Percentiles rank a stretch among this genome's conserved stretches.
Evolutionary conservation across 2,113 vertebrate species (phyloP).

Genomic region (Datnioides undecimradiatus): DNA sequence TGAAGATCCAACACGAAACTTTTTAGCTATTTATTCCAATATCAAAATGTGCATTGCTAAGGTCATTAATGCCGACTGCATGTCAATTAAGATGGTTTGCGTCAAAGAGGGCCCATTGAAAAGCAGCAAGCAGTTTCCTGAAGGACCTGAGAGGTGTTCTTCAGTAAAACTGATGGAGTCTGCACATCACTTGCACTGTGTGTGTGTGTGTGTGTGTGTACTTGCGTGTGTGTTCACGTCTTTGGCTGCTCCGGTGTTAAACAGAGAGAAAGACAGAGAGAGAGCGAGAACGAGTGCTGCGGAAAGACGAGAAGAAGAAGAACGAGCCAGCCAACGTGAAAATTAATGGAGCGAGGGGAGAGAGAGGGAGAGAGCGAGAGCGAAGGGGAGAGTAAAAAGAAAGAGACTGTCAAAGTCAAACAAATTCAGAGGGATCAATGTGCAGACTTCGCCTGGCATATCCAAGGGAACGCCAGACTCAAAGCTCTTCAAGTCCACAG

Average conservation of each 20-base stretch:
- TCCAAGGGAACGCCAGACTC: slow-evolving; percentile 76
- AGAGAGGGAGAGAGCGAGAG: too few relatives aligned
- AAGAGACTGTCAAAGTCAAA: slow-evolving; percentile 78
- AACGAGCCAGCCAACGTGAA: slow-evolving; percentile 23
- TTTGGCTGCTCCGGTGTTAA: slow-evolving; percentile 22
- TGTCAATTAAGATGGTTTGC: neutral
- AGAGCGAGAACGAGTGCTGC: slow-evolving; percentile 11
- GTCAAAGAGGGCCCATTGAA: slow-evolving; percentile 7
- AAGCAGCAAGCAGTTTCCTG: neutral
- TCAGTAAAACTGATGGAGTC: slow-evolving; percentile 36
- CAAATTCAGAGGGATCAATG: slow-evolving; percentile 80
- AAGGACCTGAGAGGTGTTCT: slow-evolving; percentile 19
- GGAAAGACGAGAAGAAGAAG: slow-evolving; percentile 51
- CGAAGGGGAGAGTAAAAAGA: slow-evolving; percentile 22
- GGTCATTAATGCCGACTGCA: neutral
- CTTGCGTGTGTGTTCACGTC: slow-evolving; percentile 20
- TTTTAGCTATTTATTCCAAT: neutral
- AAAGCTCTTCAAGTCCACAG: slow-evolving; percentile 76
- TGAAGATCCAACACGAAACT: neutral
- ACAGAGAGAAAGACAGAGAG: too few relatives aligned
- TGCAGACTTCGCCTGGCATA: slow-evolving; percentile 65
- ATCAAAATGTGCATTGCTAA: neutral
- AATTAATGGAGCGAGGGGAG: slow-evolving; percentile 32
- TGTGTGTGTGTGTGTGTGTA: slow-evolving; percentile 3
- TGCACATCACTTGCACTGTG: slow-evolving; percentile 31